A percentile compares a stretch with the other conserved stretches of the same genome.
phyloP scores from a whole-genome alignment of 64 coral and sea anemone genomes.

The Pocillopora damicornis region DNA sequence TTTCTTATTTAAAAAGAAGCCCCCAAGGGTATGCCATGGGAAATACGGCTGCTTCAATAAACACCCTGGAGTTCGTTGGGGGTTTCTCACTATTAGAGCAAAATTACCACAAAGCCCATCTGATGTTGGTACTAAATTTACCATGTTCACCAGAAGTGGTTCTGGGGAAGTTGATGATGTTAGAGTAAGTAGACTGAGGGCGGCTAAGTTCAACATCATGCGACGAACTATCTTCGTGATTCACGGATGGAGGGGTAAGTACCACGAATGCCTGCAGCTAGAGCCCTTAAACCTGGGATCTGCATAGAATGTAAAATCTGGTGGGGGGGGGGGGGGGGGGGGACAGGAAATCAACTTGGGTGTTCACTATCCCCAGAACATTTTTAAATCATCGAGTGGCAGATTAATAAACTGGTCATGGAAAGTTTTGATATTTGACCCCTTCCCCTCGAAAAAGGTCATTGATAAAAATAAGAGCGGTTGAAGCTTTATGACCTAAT shows the following conservation, averaged over 20 bases:
- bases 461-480: background rate
- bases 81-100: background rate
- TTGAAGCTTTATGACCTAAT: too few relatives aligned
- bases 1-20: background rate
- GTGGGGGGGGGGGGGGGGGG: background rate
- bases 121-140: background rate
- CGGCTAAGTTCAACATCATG: background rate
- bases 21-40: background rate
- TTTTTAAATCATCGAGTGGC: too few relatives aligned
- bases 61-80: background rate
- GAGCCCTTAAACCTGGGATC: too few relatives aligned
- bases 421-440: too few relatives aligned
- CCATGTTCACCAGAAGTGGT: constrained; percentile 8
- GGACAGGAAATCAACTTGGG: too few relatives aligned
- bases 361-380: too few relatives aligned
- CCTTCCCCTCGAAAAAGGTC: background rate
- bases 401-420: too few relatives aligned
- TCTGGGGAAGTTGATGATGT: background rate
- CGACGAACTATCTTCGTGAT: constrained; percentile 36
- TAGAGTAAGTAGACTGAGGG: background rate
- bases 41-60: constrained; percentile 12
- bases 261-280: background rate
- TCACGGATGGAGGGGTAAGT: constrained; percentile 40
- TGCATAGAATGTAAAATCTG: too few relatives aligned
- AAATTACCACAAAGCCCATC: background rate